Evolutionary conservation across 1,140 invertebrate genomes (phyloP), one percentile per base, ranked within the genome.

Genomic region (Metopolophium dirhodum): DNA sequence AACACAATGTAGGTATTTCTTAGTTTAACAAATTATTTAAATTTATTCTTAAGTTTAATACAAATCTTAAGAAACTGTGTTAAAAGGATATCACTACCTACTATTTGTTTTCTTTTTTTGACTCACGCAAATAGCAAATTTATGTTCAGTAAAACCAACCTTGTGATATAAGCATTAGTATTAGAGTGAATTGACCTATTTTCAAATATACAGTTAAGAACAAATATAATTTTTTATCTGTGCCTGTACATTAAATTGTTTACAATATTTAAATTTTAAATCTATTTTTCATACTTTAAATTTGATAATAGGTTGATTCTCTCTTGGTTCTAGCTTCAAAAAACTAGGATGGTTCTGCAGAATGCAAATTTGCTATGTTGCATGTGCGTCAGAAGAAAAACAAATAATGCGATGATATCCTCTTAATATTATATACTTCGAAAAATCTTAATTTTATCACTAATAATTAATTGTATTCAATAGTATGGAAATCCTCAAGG

Each of bases 401-500:
- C 1, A 68, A 68, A 68, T 68, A 30, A 4, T 61, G 11, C 2
- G 2, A 26, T 61, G 11, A 61, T 22, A 26, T 30, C 57, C 26
- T 61, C 9, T 61, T 61, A 61, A 26, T 68, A 68, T 68, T n/a
- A 68, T 68, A 68, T 30, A 14, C 30, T 68, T 68, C 30, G 30
- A 68, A 30, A 30, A 61, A n/a, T 68, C 30, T 14, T 30, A 68
- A 68, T 23, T 86, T 26, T 30, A 18, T 87, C 49, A 49, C 18
- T 87, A 49, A 87, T 47, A 47, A 87, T 49, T 49, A 37, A 54
- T 54, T 89, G 18, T 54, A 37, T 89, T 89, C 11, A 37, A 51
- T 20, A 93, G 91, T 54, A 93, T 93, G 91, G 91, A n/a, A 93
- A 54, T 82, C 91, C 8, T 85, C 47, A 35, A 22, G n/a, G 35